A percentile compares a stretch with the other conserved stretches of the same genome.
Conservation (phyloP, 35 echinoderm and acorn worm genomes). For the Apostichopus parvimensis region DNA sequence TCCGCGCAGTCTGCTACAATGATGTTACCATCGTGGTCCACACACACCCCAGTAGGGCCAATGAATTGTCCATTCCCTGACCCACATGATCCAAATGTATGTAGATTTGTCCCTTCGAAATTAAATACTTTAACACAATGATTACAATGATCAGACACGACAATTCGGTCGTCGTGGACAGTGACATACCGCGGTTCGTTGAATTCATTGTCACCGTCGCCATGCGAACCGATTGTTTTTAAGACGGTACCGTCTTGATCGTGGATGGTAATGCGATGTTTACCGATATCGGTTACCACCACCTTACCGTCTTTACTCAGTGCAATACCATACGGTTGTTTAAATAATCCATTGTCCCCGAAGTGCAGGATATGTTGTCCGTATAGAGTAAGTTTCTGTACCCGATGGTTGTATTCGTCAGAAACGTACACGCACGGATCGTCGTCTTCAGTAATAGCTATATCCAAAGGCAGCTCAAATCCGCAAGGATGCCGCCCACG, state of each 20-base stretch:
- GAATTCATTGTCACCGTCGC: constrained; percentile 85
- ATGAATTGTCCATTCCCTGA: constrained; percentile 96
- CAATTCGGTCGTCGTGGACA: constrained; percentile 70
- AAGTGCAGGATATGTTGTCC: constrained; percentile 92
- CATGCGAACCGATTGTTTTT: constrained; percentile 82
- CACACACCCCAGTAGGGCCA: constrained; percentile 94
- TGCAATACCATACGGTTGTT: constrained; percentile 97
- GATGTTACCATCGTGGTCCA: constrained; percentile 94
- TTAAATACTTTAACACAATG: constrained; percentile 97
- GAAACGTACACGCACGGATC: constrained; percentile 94
- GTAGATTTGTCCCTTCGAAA: constrained; percentile 76
- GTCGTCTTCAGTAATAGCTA: constrained; percentile 84
- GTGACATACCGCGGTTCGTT: constrained; percentile 97
- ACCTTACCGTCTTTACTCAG: constrained; percentile 73
- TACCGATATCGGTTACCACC: constrained; percentile 95
- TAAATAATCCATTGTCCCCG: constrained; percentile 96
- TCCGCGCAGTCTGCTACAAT: constrained; percentile 98
- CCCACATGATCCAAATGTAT: constrained; percentile 92
- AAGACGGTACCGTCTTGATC: constrained; percentile 84
- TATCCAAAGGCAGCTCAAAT: constrained; percentile 97
- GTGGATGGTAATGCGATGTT: constrained; percentile 94
- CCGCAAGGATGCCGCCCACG: constrained; percentile 87
- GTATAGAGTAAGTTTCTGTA: constrained; percentile 97
- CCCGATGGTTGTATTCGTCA: constrained; percentile 98
- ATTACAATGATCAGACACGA: constrained; percentile 97